Base-by-base conservation (phyloP, 2,888 invertebrate species). In the Phalera bucephala region DNA sequence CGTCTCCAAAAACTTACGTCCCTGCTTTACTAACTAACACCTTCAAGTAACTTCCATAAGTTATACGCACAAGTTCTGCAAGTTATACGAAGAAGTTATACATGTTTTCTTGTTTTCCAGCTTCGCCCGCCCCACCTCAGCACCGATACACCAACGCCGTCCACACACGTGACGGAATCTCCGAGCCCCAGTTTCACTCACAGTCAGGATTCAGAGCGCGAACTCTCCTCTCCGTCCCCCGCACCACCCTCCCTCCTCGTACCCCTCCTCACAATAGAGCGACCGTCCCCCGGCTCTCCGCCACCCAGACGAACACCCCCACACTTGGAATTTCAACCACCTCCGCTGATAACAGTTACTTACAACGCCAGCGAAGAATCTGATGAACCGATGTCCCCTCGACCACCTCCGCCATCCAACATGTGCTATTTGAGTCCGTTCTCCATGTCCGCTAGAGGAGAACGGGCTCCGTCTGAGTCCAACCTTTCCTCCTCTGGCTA, bases 401-500 rank as follows among this genome's bases (percentile, higher is more conserved):
- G 93, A 27, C 89, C 91, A 0, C 91, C 91, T 12, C 88, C 85
- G 15, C 91, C 86, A 6, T 88, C 87, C 2, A 90, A 91, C 19
- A 94, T 95, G 93, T 93, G 93, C 56, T 95, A 95, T 66, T 77
- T 95, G 9, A 95, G 94, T 72, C 95, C 95, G 0, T 95, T 95
- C 72, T 93, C 94, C 0, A 94, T 94, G 91, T 92, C 93, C 27
- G 91, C 91, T 1, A 84, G 94, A 49, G 93, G 93, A 8, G 94
- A 95, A 63, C 91, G 95, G 52, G 94, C 94, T 1, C 94, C 95
- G 8, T 95, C 95, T 0, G 95, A 96, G 80, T 95, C 95, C 1
- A 96, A 96, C 74, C 85, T 96, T 23, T 95, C 95, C 47, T 95
- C 95, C 5, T 95, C 95, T 0, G 96, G 96, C 5, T 96, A 96